Conservation (phyloP, 1,140 invertebrate genomes). For the Spodoptera frugiperda region DNA sequence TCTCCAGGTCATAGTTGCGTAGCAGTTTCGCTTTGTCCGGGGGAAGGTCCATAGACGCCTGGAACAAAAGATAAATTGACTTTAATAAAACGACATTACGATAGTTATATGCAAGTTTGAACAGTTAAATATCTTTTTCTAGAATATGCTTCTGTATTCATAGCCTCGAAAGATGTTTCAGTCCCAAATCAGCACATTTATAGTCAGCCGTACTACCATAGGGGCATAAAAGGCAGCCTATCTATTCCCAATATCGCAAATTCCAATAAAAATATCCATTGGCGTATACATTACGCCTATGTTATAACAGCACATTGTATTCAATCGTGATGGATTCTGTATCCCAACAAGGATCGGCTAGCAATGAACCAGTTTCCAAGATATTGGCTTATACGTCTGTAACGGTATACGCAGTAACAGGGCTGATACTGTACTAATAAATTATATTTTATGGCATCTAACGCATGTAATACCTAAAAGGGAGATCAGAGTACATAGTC, state of each 20-base stretch:
- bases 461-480: too few relatives aligned
- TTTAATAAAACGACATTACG: too few relatives aligned
- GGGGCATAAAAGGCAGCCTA: too few relatives aligned
- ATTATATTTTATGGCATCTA: neutral
- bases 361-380: slow-evolving; percentile 63
- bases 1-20: slow-evolving; percentile 98
- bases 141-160: too few relatives aligned
- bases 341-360: slow-evolving; percentile 63
- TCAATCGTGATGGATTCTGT: slow-evolving; percentile 51
- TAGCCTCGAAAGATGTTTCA: too few relatives aligned
- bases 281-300: slow-evolving; percentile 15
- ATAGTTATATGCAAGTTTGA: too few relatives aligned
- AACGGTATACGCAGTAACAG: slow-evolving; percentile 42
- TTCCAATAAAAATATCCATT: slow-evolving; percentile 1
- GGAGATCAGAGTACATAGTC: too few relatives aligned
- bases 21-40: slow-evolving; percentile 99
- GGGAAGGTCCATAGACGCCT: slow-evolving; percentile 99
- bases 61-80: slow-evolving; percentile 53
- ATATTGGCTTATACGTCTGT: slow-evolving; percentile 50
- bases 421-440: slow-evolving; percentile 9
- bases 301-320: slow-evolving; percentile 41
- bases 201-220: too few relatives aligned
- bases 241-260: neutral
- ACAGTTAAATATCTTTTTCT: too few relatives aligned
- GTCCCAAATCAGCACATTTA: too few relatives aligned